phyloP scores from a whole-genome alignment of 2,888 invertebrate genomes.

The Arrhopalites spinosus region DNA sequence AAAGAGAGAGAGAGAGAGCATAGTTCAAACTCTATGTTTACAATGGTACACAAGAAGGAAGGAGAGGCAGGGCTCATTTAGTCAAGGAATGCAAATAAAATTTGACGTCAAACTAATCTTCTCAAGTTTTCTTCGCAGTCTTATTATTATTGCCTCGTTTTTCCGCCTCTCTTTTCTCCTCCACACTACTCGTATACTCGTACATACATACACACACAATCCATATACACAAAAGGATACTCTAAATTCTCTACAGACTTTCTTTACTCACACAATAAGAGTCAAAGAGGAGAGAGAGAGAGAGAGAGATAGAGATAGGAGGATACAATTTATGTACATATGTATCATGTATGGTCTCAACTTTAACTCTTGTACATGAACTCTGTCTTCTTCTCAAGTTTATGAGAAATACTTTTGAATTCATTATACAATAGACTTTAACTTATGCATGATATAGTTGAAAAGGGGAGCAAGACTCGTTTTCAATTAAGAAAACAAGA shows the following conservation, averaged over 20 bases:
- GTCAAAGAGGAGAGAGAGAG: not conserved
- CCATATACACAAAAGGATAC: not conserved
- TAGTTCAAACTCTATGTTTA: not conserved
- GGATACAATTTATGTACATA: too few species aligned
- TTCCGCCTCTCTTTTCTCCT: conserved; percentile 9
- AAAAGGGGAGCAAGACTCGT: conserved; percentile 8
- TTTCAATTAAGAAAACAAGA: conserved; percentile 28
- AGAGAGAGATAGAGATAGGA: not conserved
- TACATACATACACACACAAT: not conserved
- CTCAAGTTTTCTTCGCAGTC: conserved; percentile 28
- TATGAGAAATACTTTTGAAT: not conserved
- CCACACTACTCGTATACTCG: not conserved
- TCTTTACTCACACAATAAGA: too few species aligned
- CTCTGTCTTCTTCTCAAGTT: not conserved
- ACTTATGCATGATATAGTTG: not conserved
- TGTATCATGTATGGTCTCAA: not conserved
- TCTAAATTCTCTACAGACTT: not conserved
- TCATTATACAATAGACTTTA: not conserved
- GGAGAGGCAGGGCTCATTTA: conserved; percentile 43
- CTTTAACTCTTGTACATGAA: not conserved
- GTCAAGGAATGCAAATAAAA: conserved; percentile 46
- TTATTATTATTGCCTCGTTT: conserved; percentile 5
- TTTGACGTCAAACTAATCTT: conserved; percentile 49
- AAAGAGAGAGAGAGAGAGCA: not conserved
- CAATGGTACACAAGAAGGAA: not conserved